Percentiles rank a stretch among this genome's conserved stretches.
These are phyloP conservation scores for Drosophila mayri DNA, from an alignment of 1,140 invertebrate genomes.

Conservation along the genomic window DNA sequence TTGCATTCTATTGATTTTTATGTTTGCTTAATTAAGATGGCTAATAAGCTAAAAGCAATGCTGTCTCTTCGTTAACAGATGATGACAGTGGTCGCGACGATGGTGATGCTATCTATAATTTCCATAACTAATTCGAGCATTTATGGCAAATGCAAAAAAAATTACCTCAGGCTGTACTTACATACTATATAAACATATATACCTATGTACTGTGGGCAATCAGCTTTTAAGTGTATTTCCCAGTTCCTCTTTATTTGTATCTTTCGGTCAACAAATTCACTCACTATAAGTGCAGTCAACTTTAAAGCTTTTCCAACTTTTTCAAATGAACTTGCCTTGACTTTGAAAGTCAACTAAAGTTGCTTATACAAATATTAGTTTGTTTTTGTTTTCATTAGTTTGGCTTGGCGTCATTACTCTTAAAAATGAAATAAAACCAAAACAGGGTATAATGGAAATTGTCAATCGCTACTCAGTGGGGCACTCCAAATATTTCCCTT, in stretches of 20 bases:
- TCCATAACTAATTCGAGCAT: no score
- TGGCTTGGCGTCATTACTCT: background rate
- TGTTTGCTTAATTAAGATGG: background rate
- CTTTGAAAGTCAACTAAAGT: slow-evolving; percentile 30
- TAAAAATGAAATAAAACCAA: background rate
- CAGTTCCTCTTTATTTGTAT: slow-evolving; percentile 9
- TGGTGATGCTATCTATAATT: background rate
- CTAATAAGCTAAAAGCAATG: background rate
- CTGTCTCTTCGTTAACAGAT: background rate
- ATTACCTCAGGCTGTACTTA: background rate
- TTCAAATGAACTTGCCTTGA: slow-evolving; percentile 7
- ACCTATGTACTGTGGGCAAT: slow-evolving; percentile 18
- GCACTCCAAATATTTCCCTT: background rate
- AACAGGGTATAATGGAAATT: background rate
- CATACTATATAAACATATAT: background rate
- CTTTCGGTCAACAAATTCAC: slow-evolving; percentile 33
- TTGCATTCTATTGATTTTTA: background rate
- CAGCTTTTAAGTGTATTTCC: slow-evolving; percentile 35
- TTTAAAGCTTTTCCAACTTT: slow-evolving; percentile 1
- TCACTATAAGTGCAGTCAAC: slow-evolving; percentile 35
- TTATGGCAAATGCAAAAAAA: background rate
- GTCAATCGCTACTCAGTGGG: background rate
- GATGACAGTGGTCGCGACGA: background rate
- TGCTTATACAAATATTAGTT: slow-evolving; percentile 28
- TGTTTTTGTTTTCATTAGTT: background rate